These are phyloP conservation scores for Notospermus geniculatus DNA, from an alignment of 1,140 invertebrate genomes.

Conservation along the genomic window DNA sequence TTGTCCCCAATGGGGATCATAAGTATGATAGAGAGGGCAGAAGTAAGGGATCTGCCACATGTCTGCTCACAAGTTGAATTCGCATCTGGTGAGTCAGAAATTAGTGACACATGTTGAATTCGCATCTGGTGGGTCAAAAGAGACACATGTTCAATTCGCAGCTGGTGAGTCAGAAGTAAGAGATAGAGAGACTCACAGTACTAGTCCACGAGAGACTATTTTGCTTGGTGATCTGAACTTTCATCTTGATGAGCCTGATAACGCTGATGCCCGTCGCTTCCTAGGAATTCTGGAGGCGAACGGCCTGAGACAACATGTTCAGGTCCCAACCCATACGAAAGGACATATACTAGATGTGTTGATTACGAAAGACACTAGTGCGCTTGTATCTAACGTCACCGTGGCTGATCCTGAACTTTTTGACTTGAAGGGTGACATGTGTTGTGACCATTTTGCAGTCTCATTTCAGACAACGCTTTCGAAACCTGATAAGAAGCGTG, in stretches of 20 bases:
- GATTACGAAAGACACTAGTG: not conserved
- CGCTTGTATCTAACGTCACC: not conserved
- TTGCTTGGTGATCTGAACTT: not conserved
- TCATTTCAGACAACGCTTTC: not conserved
- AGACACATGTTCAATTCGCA: too few species aligned
- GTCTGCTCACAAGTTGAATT: too few species aligned
- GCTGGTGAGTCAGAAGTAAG: too few species aligned
- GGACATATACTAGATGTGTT: slow-evolving; percentile 1
- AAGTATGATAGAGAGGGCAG: too few species aligned
- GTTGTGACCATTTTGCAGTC: not conserved
- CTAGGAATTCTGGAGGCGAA: not conserved
- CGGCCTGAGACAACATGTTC: not conserved
- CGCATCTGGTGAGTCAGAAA: too few species aligned
- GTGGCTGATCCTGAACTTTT: not conserved
- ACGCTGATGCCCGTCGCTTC: not conserved
- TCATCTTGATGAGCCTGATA: not conserved
- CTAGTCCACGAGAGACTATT: not conserved
- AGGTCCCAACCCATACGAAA: not conserved
- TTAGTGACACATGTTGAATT: too few species aligned
- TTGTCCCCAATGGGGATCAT: too few species aligned
- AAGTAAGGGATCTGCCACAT: too few species aligned
- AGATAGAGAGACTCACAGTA: too few species aligned
- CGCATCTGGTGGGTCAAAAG: too few species aligned
- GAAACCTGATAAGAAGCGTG: not conserved
- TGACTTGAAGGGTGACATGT: not conserved